Conservation (phyloP, 1,140 invertebrate genomes). For the Belonocnema kinseyi region DNA sequence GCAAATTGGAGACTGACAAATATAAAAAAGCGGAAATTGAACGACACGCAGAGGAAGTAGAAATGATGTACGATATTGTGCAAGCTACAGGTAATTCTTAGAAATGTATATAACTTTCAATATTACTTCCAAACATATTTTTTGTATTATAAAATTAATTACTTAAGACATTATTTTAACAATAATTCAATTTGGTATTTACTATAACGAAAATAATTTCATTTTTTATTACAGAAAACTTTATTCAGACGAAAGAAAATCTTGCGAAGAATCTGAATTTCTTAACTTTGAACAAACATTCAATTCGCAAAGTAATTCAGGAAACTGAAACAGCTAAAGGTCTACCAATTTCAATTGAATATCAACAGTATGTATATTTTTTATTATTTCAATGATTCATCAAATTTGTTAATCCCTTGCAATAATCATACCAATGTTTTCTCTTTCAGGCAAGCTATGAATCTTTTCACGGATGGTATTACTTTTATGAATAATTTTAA, state of each 20-base stretch:
- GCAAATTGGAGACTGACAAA: constrained; percentile 21
- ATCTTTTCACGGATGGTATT: constrained; percentile 46
- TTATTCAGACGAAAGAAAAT: constrained; percentile 47
- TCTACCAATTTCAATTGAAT: constrained; percentile 57
- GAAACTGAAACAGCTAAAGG: constrained; percentile 44
- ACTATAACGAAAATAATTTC: neutral
- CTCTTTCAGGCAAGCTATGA: constrained; percentile 48
- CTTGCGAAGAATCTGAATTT: constrained; percentile 50
- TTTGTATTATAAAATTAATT: constrained; percentile 34
- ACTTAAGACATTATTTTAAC: neutral
- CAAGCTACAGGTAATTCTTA: constrained; percentile 38
- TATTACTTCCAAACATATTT: too few relatives aligned
- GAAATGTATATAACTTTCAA: neutral
- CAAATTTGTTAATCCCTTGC: constrained; percentile 6
- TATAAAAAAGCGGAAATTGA: constrained; percentile 29
- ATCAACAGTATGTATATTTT: constrained; percentile 46
- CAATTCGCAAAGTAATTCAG: constrained; percentile 52
- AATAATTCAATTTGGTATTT: neutral
- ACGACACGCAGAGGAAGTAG: constrained; percentile 35
- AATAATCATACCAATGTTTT: neutral
- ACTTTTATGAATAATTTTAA: constrained; percentile 51
- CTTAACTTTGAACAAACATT: constrained; percentile 50
- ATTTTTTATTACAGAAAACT: neutral
- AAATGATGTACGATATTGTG: constrained; percentile 38
- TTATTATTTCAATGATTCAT: neutral